Conservation (phyloP, 2,113 vertebrate genomes). For the Apodemus speciosus region DNA sequence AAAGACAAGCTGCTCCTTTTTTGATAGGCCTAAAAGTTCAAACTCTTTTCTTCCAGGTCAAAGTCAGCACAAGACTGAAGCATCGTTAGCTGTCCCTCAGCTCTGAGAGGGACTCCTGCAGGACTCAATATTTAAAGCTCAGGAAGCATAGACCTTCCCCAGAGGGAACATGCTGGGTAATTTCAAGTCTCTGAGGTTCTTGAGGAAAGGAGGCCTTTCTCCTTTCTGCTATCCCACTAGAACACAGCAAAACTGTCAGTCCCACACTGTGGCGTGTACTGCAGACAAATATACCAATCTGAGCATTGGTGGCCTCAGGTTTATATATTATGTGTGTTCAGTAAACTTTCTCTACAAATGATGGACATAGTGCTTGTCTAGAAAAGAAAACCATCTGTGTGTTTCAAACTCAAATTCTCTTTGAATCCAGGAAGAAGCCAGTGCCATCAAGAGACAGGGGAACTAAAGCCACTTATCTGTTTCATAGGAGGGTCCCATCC, state of each 20-base stretch:
- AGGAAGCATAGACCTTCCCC: conserved; percentile 8
- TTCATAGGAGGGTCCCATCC: not conserved
- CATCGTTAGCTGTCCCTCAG: conserved; percentile 17
- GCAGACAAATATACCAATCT: not conserved
- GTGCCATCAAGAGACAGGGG: not conserved
- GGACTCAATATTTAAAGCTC: conserved; percentile 41
- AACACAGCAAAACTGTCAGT: not conserved
- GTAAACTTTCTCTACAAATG: not conserved
- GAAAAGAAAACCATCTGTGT: not conserved
- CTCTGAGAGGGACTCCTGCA: not conserved
- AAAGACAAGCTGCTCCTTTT: conserved; percentile 18
- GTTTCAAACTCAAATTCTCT: not conserved
- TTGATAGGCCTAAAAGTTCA: not conserved
- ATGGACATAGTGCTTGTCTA: not conserved
- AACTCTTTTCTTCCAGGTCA: conserved; percentile 31
- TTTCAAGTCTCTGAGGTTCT: conserved; percentile 18
- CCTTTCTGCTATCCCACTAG: not conserved
- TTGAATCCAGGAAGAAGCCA: not conserved
- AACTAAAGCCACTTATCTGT: not conserved
- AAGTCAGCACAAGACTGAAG: not conserved
- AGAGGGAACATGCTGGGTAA: not conserved
- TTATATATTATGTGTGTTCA: not conserved
- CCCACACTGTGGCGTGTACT: rapidly evolving
- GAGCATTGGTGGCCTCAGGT: not conserved
- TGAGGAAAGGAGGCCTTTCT: not conserved